These are phyloP conservation scores for Coptodon rendalli DNA, from an alignment of 2,113 vertebrate species.

Conservation along the genomic window DNA sequence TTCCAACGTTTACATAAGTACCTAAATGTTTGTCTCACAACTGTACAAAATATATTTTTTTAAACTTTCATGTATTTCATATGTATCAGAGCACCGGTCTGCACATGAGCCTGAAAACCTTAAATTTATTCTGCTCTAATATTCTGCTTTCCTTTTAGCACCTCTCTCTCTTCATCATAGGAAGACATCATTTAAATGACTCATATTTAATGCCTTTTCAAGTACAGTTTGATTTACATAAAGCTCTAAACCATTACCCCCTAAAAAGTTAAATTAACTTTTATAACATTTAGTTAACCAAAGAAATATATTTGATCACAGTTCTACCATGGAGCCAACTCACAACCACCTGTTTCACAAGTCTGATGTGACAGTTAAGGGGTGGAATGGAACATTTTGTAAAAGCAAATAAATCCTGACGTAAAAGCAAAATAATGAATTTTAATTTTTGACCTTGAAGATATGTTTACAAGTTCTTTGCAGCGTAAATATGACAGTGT, in stretches of 20 bases:
- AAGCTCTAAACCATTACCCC: background rate
- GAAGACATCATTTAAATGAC: background rate
- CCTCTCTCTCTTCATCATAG: background rate
- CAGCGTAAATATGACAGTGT: background rate
- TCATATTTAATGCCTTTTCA: background rate
- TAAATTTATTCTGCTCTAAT: background rate
- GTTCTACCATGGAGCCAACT: background rate
- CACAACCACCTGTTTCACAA: background rate
- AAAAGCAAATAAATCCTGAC: background rate
- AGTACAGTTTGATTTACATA: background rate
- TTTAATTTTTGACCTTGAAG: background rate
- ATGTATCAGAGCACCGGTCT: background rate
- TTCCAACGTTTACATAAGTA: background rate
- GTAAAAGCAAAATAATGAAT: background rate
- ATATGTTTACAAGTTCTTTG: background rate
- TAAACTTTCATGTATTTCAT: fast-evolving
- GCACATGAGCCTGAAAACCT: background rate
- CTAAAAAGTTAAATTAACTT: background rate
- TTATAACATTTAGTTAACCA: background rate
- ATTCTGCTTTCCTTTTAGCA: background rate
- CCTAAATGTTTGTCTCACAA: background rate
- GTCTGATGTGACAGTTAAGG: background rate
- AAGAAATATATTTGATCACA: background rate
- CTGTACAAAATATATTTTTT: background rate
- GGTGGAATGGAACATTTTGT: background rate